These are phyloP conservation scores for Sylvia borin DNA, from an alignment of 2,797 vertebrate species.

Conservation along the genomic window DNA sequence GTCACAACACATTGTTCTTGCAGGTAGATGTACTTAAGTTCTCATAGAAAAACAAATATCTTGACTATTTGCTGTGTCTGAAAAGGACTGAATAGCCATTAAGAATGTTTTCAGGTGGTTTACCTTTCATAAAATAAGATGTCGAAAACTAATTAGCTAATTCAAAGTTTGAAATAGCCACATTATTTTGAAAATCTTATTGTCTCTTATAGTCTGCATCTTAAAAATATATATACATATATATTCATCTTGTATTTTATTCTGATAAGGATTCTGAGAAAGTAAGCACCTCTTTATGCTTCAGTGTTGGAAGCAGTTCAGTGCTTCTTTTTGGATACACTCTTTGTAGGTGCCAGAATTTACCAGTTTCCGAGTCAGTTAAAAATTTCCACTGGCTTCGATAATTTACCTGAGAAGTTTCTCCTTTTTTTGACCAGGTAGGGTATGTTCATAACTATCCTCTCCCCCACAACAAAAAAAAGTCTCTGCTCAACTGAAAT, in stretches of 20 bases:
- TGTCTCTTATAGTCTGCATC: neutral
- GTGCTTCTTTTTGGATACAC: neutral
- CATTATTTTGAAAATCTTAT: neutral
- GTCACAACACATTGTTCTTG: accelerated
- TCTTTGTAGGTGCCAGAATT: neutral
- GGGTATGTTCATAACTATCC: neutral
- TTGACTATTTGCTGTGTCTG: neutral
- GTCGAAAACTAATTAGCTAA: neutral
- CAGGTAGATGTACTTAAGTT: accelerated
- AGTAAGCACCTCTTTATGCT: neutral
- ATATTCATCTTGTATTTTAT: neutral
- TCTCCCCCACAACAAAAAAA: neutral
- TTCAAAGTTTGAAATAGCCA: neutral
- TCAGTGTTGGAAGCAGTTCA: too few relatives aligned
- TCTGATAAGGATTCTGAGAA: neutral
- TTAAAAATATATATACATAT: neutral
- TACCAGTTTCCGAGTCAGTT: neutral
- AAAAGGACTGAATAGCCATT: neutral
- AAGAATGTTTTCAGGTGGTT: neutral
- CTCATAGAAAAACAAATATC: neutral
- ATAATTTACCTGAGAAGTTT: neutral
- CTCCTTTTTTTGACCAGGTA: neutral
- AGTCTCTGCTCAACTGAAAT: neutral
- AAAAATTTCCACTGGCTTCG: neutral
- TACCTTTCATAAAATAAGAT: neutral